Evolutionary conservation across 2,797 vertebrate genomes (phyloP).

Genomic region (Lateolabrax maculatus): DNA sequence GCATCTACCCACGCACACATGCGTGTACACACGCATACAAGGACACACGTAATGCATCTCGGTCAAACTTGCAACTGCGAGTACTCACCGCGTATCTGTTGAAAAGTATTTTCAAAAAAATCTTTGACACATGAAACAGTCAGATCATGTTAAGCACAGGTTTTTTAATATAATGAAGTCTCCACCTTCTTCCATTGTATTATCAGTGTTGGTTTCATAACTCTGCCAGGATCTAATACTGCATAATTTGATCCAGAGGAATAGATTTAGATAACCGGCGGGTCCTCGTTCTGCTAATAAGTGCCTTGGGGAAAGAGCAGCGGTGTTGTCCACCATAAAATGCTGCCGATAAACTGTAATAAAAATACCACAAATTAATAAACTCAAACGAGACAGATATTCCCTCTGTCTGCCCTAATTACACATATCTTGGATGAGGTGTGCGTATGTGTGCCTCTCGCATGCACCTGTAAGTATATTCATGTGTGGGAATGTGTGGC

Average conservation of each 20-base stretch:
- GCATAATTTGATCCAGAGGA: conserved; percentile 66
- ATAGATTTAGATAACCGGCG: conserved; percentile 60
- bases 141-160: conserved; percentile 39
- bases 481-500: conserved; percentile 55
- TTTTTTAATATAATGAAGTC: conserved; percentile 40
- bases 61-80: conserved; percentile 8
- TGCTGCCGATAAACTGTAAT: conserved; percentile 52
- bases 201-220: conserved; percentile 57
- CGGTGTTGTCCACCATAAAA: conserved; percentile 52
- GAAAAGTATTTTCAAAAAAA: conserved; percentile 41
- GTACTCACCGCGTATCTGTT: not conserved
- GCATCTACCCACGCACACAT: conserved; percentile 28
- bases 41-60: conserved; percentile 9
- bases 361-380: conserved; percentile 72
- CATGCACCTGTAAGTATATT: conserved; percentile 31
- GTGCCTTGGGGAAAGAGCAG: conserved; percentile 48
- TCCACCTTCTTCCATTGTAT: conserved; percentile 37
- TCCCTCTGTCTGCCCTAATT: conserved; percentile 57
- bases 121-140: conserved; percentile 18
- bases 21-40: conserved; percentile 4
- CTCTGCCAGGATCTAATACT: conserved; percentile 54
- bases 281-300: conserved; percentile 53
- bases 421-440: conserved; percentile 31
- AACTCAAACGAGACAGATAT: conserved; percentile 61
- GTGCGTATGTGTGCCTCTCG: conserved; percentile 25